Conservation (phyloP, 2,888 invertebrate genomes). For the Artemia sinica region DNA sequence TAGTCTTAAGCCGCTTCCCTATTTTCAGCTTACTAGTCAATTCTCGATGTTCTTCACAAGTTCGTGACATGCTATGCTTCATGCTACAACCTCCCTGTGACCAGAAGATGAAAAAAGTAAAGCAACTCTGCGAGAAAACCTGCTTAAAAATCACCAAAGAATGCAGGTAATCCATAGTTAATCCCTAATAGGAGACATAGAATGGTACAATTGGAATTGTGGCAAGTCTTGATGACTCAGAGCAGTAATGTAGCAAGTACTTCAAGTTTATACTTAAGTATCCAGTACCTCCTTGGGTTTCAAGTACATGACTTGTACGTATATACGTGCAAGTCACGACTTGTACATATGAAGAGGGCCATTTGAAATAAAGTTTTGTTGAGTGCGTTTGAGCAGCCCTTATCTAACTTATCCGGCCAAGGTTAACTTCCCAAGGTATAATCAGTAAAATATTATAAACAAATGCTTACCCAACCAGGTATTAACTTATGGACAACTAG, state of each 20-base stretch:
- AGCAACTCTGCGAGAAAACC: constrained; percentile 54
- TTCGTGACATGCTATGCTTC: constrained; percentile 75
- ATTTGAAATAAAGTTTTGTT: too few relatives aligned
- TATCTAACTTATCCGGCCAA: too few relatives aligned
- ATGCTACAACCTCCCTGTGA: constrained; percentile 61
- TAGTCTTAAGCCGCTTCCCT: not conserved
- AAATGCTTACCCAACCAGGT: too few relatives aligned
- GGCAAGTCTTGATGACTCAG: not conserved
- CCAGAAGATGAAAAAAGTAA: not conserved
- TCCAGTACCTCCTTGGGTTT: too few relatives aligned
- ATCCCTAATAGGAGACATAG: not conserved
- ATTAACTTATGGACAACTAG: too few relatives aligned
- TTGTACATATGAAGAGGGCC: too few relatives aligned
- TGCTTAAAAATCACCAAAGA: constrained; percentile 67
- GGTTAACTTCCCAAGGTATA: too few relatives aligned
- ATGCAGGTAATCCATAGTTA: constrained; percentile 44
- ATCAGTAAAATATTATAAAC: too few relatives aligned
- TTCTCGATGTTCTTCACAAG: constrained; percentile 69
- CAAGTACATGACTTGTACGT: too few relatives aligned
- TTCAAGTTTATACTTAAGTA: not conserved
- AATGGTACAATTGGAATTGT: not conserved
- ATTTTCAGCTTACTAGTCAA: constrained; percentile 45
- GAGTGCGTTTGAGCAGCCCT: too few relatives aligned
- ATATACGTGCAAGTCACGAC: too few relatives aligned
- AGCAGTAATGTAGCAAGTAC: not conserved